Base-by-base conservation (phyloP, 2,888 invertebrate genomes). In the Notodromas monacha region DNA sequence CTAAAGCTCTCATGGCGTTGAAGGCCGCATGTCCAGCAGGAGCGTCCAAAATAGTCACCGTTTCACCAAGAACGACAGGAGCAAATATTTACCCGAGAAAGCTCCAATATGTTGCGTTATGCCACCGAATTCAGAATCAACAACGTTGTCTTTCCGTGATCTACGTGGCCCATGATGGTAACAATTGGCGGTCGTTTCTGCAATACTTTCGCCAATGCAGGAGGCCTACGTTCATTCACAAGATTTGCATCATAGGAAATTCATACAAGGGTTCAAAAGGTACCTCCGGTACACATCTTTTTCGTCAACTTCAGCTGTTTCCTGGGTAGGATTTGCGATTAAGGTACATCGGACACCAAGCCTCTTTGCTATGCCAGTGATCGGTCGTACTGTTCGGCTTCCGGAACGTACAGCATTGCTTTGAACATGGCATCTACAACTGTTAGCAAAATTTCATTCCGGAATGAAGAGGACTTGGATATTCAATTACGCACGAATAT, bases 11-110 rank as follows among this genome's bases (percentile, higher is more conserved):
- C 84, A 96, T 89, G 2, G 81, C 61, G 29, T 62, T 61, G 49
- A 96, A 96, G 1, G 96, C 96, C 3, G 92, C 89, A 56, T 99
- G 96, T 0, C 96, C 96, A n/a, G n/a, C n/a, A 3, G 96, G 96
- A 6, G 96, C 99, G 54, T 96, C 96, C 39, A 96, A 54, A 55
- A 96, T 96, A 6, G 92, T 92, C 11, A 92, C 64, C 31, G 49
- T 54, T 28, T 70, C 68, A 0, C n/a, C n/a, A n/a, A n/a, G n/a
- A n/a, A n/a, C n/a, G n/a, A n/a, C n/a, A n/a, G n/a, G n/a, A n/a
- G n/a, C n/a, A n/a, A n/a, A n/a, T n/a, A n/a, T n/a, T 38, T 49
- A 54, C 74, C 72, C 42, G 70, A 68, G 54, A 96, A 96, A 21
- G 96, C 96, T 28, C 96, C 92, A 41, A 96, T 89, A 46, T 92